Evolutionary conservation across 2,113 vertebrate genomes (phyloP).

Genomic region (Oostethus manadensis): DNA sequence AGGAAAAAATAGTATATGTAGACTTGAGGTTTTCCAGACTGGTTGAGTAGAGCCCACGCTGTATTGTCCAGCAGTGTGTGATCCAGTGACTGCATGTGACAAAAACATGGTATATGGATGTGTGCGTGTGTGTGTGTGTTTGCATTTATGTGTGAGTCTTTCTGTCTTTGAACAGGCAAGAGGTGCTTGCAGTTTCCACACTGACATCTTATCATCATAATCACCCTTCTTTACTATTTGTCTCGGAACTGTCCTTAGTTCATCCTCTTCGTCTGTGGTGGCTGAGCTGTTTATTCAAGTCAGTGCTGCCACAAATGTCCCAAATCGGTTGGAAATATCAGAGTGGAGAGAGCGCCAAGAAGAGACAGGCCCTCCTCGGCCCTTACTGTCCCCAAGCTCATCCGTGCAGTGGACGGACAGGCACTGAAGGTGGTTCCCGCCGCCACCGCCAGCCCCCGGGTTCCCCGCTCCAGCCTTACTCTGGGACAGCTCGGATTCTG

Average conservation of each 20-base stretch:
- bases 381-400: slow-evolving; percentile 88
- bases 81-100: slow-evolving; percentile 39
- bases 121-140: slow-evolving; percentile 20
- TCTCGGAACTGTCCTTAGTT: slow-evolving; percentile 37
- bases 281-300: slow-evolving; percentile 76
- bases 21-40: slow-evolving; percentile 72
- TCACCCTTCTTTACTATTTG: slow-evolving; percentile 19
- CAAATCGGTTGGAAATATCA: slow-evolving; percentile 97
- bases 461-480: slow-evolving; percentile 75
- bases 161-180: slow-evolving; percentile 65
- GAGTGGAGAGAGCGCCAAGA: slow-evolving; percentile 97
- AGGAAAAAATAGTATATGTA: slow-evolving; percentile 45
- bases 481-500: slow-evolving; percentile 87
- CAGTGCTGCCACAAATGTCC: slow-evolving; percentile 94
- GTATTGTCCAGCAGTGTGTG: slow-evolving; percentile 58
- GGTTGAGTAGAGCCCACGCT: slow-evolving; percentile 49
- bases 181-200: slow-evolving; percentile 45
- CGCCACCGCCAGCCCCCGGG: slow-evolving; percentile 56
- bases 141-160: slow-evolving; percentile 53
- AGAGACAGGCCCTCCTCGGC: slow-evolving; percentile 85
- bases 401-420: slow-evolving; percentile 98
- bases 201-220: slow-evolving; percentile 36
- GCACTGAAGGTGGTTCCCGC: slow-evolving; percentile 91
- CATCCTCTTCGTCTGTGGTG: slow-evolving; percentile 13
- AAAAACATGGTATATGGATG: slow-evolving; percentile 24